Evolutionary conservation across 2,797 vertebrate species (phyloP), one percentile per base, ranked within the genome.

Genomic region (Phataginus tricuspis): DNA sequence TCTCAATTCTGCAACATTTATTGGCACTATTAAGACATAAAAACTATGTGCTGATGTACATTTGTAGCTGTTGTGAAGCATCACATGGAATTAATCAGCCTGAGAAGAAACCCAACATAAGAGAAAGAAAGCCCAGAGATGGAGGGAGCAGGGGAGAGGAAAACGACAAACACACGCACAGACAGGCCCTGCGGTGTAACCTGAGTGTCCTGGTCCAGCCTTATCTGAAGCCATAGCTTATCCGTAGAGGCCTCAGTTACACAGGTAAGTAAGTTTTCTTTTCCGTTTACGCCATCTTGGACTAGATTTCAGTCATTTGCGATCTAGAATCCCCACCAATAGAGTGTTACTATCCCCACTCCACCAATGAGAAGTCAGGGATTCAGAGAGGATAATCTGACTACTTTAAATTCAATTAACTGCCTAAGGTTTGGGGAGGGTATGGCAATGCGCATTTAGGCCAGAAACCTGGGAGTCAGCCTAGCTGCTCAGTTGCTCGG

Each of bases 271-370:
- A 49, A 4, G 31, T 82, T 51, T 89, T 64, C 55, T 29, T 63
- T 63, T 64, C 53, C 61, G 37, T 42, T 69, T 57, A 77, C 80
- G 51, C 34, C 61, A 53, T 25, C 21, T 42, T 45, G 42, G 61
- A 92, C 61, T 45, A 86, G 55, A 61, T 93, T 83, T 96, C 59
- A 66, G 63, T 53, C n/a, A 57, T 64, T 63, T 74, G 16, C 25
- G 57, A n/a, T 15, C 15, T 53, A 14, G 37, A 75, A 77, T 59
- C 15, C 55, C 88, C 49, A 55, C 14, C 59, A 71, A 34, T 10
- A 49, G 49, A 42, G 63, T 31, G 37, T 10, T 61, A 59, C 14
- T 49, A 71, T 59, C 10, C n/a, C 49, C 57, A 66, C 27, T 39
- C 39, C 79, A 72, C 19, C 45, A 66, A 77, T 14, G 39, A 79